A percentile compares a stretch with the other conserved stretches of the same genome.
Conservation (phyloP, 2,797 vertebrate species). For the Rhadinocentrus ornatus region DNA sequence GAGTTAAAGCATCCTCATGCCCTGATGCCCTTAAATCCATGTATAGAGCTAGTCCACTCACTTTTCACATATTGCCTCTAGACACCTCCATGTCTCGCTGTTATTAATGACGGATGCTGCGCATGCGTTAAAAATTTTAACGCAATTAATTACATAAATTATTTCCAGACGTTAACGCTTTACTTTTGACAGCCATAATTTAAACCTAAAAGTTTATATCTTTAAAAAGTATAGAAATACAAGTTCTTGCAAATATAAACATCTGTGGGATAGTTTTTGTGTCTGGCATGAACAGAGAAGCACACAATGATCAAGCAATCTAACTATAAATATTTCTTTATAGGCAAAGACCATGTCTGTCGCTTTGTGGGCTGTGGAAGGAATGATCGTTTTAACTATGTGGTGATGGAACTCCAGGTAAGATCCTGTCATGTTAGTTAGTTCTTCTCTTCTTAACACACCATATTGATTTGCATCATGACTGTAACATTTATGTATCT, state of each 20-base stretch:
- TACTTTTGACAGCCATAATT: too few relatives aligned
- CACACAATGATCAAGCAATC: neutral
- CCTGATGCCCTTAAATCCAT: too few relatives aligned
- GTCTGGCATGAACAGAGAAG: neutral
- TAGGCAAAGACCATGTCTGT: slow-evolving; percentile 99
- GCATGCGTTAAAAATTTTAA: too few relatives aligned
- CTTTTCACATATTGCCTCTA: too few relatives aligned
- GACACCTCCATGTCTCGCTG: too few relatives aligned
- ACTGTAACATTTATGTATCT: slow-evolving; percentile 10
- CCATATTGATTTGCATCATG: neutral
- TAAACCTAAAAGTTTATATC: neutral
- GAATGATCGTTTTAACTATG: slow-evolving; percentile 98
- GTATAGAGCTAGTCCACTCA: too few relatives aligned
- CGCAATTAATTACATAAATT: too few relatives aligned
- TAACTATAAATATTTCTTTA: neutral
- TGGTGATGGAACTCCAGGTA: slow-evolving; percentile 99
- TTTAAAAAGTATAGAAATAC: neutral
- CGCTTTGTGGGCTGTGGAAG: slow-evolving; percentile 97
- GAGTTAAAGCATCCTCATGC: too few relatives aligned
- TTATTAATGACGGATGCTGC: too few relatives aligned
- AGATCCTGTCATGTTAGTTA: slow-evolving; percentile 26
- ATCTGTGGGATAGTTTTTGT: neutral
- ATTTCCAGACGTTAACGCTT: too few relatives aligned
- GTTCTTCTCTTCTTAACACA: neutral
- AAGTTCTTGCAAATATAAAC: neutral